A percentile compares a stretch with the other conserved stretches of the same genome.
These are phyloP conservation scores for Hirtodrosophila duncani DNA, from an alignment of 2,888 invertebrate genomes.

Conservation along the genomic window DNA sequence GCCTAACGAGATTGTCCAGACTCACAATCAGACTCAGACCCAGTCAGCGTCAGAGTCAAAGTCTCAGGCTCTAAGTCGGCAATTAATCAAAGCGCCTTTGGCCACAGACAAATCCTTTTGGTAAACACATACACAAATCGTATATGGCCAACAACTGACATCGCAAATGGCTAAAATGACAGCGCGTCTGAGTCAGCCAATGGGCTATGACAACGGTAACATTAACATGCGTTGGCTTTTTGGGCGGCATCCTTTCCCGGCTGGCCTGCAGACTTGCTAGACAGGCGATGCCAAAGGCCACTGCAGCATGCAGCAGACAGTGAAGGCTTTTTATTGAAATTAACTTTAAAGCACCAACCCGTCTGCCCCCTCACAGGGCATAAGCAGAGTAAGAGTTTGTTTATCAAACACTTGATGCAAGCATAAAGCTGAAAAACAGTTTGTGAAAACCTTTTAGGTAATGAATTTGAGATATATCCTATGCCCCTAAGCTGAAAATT, in stretches of 20 bases:
- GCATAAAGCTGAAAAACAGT: no score
- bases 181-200: conserved; percentile 67
- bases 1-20: conserved; percentile 29
- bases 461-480: no score
- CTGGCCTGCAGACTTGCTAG: conserved; percentile 29
- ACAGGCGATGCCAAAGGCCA: conserved; percentile 57
- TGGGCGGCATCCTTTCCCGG: conserved; percentile 53
- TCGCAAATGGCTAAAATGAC: conserved; percentile 72
- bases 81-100: conserved; percentile 71
- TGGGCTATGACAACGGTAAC: conserved; percentile 64
- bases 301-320: conserved; percentile 14
- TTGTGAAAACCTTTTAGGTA: no score
- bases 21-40: conserved; percentile 8
- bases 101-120: conserved; percentile 68
- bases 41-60: conserved; percentile 29
- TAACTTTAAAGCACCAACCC: conserved; percentile 47
- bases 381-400: conserved; percentile 33
- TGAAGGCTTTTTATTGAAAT: conserved; percentile 63
- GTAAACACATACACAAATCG: conserved; percentile 38
- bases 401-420: no score
- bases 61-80: conserved; percentile 64
- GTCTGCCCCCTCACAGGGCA: no score
- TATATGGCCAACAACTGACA: conserved; percentile 69
- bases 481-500: no score
- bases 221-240: conserved; percentile 59